phyloP scores from a whole-genome alignment of 2,888 invertebrate species.

The Eristalinus sepulchralis region DNA sequence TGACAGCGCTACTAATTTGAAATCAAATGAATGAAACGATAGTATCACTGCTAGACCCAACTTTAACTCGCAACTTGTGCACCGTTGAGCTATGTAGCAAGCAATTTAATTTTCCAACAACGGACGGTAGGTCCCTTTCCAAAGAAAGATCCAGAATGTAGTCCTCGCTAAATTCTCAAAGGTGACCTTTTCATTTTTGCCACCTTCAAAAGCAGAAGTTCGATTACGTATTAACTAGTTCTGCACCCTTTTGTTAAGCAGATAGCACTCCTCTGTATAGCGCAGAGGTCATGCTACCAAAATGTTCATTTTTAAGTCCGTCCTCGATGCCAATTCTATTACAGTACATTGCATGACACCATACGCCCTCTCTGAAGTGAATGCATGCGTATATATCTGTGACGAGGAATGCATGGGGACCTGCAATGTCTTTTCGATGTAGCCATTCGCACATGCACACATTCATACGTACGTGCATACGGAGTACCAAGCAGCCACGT shows the following conservation, averaged over 20 bases:
- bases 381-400: neutral
- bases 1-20: too few species aligned
- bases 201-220: neutral
- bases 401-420: neutral
- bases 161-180: too few species aligned
- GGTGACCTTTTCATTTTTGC: constrained; percentile 5
- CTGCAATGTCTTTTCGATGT: neutral
- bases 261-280: neutral
- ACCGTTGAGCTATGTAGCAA: too few species aligned
- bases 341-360: constrained; percentile 25
- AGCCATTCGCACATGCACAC: neutral
- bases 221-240: neutral
- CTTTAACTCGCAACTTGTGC: too few species aligned
- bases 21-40: too few species aligned
- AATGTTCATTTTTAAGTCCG: neutral
- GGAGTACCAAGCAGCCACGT: constrained; percentile 4
- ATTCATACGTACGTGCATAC: neutral
- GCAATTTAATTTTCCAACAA: too few species aligned
- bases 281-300: constrained; percentile 6
- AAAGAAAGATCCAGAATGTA: too few species aligned
- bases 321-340: neutral
- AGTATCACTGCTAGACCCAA: too few species aligned
- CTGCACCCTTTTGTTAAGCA: constrained; percentile 7
- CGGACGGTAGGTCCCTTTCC: too few species aligned
- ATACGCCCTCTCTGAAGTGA: constrained; percentile 18